Evolutionary conservation across 2,113 vertebrate genomes (phyloP).

Genomic region (sheep (Ovis aries)): DNA sequence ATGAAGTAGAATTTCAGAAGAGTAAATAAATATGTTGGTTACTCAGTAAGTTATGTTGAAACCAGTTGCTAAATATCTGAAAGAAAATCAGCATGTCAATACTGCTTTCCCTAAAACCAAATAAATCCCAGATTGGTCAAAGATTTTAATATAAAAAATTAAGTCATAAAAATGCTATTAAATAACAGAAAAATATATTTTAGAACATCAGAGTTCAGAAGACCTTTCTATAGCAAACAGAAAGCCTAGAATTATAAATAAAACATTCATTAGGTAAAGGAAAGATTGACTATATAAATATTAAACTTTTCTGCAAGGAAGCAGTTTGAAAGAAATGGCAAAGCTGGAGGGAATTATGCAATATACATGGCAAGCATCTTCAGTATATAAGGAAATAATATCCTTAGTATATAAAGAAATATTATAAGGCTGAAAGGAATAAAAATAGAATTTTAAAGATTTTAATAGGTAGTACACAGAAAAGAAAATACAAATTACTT

Average conservation of each 20-base stretch:
- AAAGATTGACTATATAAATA: conserved; percentile 12
- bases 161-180: background rate
- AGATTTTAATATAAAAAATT: background rate
- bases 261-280: background rate
- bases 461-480: background rate
- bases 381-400: background rate
- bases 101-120: background rate
- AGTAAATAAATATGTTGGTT: background rate
- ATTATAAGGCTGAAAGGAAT: background rate
- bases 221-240: background rate
- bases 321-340: background rate
- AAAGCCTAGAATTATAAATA: conserved; percentile 5
- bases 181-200: background rate
- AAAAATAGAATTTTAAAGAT: background rate
- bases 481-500: background rate
- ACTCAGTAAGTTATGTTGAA: background rate
- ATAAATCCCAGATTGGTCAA: background rate
- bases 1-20: background rate
- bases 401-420: background rate
- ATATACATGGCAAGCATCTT: background rate
- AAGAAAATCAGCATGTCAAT: background rate
- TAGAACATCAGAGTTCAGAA: background rate
- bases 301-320: background rate
- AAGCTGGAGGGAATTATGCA: background rate
- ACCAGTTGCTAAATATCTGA: background rate